A percentile compares a stretch with the other conserved stretches of the same genome.
Evolutionary conservation across 2,888 invertebrate species (phyloP).

Genomic region (Maniola hyperantus): DNA sequence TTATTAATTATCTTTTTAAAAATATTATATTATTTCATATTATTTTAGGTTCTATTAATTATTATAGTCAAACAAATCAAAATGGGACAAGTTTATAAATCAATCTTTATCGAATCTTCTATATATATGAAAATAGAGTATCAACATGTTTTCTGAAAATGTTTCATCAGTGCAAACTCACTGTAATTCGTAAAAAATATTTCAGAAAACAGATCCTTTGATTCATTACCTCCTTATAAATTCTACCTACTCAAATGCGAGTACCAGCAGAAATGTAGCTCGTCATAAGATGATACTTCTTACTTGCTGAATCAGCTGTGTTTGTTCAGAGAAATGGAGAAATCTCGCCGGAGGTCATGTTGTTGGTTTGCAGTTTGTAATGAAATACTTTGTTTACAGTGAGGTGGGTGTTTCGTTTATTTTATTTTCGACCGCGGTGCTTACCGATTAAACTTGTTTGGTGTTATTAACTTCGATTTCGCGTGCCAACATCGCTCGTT

Average conservation of each 20-base stretch:
- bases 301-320: slow-evolving; percentile 42
- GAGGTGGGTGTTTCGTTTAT: slow-evolving; percentile 66
- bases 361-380: slow-evolving; percentile 63
- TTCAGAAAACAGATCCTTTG: too few relatives aligned
- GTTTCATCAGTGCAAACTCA: too few relatives aligned
- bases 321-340: slow-evolving; percentile 55
- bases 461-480: slow-evolving; percentile 44
- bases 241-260: background rate
- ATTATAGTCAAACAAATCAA: slow-evolving; percentile 3
- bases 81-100: background rate
- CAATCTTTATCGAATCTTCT: background rate
- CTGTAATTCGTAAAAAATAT: too few relatives aligned
- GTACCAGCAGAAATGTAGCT: background rate
- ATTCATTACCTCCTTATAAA: too few relatives aligned
- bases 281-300: slow-evolving; percentile 24
- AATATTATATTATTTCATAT: too few relatives aligned
- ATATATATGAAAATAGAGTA: background rate
- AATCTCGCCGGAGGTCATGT: slow-evolving; percentile 59
- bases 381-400: slow-evolving; percentile 66
- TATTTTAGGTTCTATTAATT: background rate
- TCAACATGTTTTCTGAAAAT: background rate
- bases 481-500: slow-evolving; percentile 37
- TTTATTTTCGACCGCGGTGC: slow-evolving; percentile 51
- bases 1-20: background rate
- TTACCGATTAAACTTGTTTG: slow-evolving; percentile 50